These are phyloP conservation scores for Miniopterus natalensis DNA, from an alignment of 2,113 vertebrate species.

Conservation along the genomic window DNA sequence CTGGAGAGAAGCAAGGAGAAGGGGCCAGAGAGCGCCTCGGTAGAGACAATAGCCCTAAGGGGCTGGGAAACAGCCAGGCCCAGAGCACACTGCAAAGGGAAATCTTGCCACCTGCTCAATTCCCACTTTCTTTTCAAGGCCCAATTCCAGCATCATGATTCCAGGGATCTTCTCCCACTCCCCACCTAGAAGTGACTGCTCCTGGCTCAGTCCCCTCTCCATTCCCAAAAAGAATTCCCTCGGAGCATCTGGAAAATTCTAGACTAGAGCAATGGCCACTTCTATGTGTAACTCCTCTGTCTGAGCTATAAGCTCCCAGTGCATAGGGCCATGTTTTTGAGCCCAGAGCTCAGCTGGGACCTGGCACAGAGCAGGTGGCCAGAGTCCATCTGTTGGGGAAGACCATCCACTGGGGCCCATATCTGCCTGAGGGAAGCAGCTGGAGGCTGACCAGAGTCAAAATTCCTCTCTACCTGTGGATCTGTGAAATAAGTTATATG, in stretches of 20 bases:
- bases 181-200: neutral
- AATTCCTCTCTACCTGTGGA: neutral
- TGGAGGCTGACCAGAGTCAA: neutral
- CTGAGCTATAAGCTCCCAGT: neutral
- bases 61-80: neutral
- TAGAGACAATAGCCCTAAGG: neutral
- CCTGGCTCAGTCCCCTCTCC: neutral
- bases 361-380: neutral
- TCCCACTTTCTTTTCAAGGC: neutral
- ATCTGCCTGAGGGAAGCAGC: neutral
- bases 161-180: neutral
- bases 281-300: neutral
- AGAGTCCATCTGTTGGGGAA: neutral
- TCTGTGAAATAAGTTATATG: neutral
- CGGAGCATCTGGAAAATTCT: neutral
- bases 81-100: neutral
- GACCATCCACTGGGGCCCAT: neutral
- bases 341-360: neutral
- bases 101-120: neutral
- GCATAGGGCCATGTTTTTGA: neutral
- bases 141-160: neutral
- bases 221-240: neutral
- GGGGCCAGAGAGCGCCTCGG: fast-evolving
- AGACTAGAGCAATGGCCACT: neutral
- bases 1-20: neutral